phyloP scores from a whole-genome alignment of 2,113 vertebrate species.

The Seriola aureovittata region DNA sequence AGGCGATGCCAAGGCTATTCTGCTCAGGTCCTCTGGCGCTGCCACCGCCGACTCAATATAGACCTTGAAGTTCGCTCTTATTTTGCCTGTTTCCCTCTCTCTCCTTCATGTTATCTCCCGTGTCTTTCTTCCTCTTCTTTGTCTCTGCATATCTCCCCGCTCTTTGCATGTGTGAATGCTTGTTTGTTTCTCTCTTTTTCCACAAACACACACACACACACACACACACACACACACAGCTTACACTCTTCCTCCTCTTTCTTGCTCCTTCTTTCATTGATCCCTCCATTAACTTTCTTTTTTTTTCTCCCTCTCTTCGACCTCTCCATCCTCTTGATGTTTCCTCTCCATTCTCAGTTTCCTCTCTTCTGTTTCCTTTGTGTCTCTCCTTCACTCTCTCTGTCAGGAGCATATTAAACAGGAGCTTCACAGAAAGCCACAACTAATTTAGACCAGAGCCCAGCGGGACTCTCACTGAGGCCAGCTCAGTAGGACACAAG shows the following conservation, averaged over 20 bases:
- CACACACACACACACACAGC: slow-evolving; percentile 17
- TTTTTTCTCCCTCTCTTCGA: slow-evolving; percentile 6
- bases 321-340: slow-evolving; percentile 38
- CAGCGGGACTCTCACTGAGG: slow-evolving; percentile 44
- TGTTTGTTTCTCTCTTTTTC: slow-evolving; percentile 42
- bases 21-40: slow-evolving; percentile 78
- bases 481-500: slow-evolving; percentile 44
- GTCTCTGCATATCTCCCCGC: slow-evolving; percentile 31
- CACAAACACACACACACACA: slow-evolving; percentile 12
- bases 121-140: slow-evolving; percentile 44
- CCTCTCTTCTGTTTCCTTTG: not conserved
- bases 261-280: slow-evolving; percentile 20
- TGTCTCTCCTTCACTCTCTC: slow-evolving; percentile 12
- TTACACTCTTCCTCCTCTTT: slow-evolving; percentile 22
- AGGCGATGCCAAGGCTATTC: slow-evolving; percentile 79
- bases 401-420: slow-evolving; percentile 67
- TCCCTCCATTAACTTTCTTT: slow-evolving; percentile 22
- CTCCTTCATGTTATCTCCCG: slow-evolving; percentile 48
- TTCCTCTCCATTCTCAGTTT: slow-evolving; percentile 19
- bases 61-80: slow-evolving; percentile 74
- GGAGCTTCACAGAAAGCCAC: slow-evolving; percentile 57
- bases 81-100: slow-evolving; percentile 44
- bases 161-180: slow-evolving; percentile 35
- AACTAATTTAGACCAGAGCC: slow-evolving; percentile 66
- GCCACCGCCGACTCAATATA: slow-evolving; percentile 77